Percentiles rank a stretch among this genome's conserved stretches.
Evolutionary conservation across 2,797 vertebrate genomes (phyloP).

Genomic region (Cheracebus regulus): DNA sequence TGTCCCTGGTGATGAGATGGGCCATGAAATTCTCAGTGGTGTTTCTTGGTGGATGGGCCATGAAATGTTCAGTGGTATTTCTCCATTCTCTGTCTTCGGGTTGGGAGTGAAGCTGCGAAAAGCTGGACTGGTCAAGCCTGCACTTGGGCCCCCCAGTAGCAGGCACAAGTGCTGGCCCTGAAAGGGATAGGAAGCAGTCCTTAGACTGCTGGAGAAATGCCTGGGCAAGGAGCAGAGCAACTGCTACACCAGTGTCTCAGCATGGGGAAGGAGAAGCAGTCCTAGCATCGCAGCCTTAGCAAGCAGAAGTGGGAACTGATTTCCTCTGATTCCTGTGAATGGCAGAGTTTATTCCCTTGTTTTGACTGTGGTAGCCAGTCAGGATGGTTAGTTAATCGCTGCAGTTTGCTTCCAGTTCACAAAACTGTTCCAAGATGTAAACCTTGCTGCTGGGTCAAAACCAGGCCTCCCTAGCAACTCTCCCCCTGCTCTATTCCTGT

Average conservation of each 20-base stretch:
- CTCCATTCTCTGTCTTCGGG: neutral
- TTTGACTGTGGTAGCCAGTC: neutral
- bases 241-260: neutral
- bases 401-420: neutral
- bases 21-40: too few species aligned
- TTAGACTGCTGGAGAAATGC: neutral
- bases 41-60: too few species aligned
- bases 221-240: neutral
- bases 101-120: neutral
- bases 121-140: neutral
- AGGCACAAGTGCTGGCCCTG: neutral
- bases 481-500: neutral
- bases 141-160: neutral
- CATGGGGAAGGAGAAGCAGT: neutral
- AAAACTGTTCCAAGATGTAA: neutral
- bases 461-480: neutral
- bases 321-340: neutral
- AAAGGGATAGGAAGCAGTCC: neutral
- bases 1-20: neutral
- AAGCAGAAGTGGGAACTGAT: neutral
- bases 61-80: too few species aligned
- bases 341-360: neutral
- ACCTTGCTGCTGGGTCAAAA: neutral
- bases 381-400: neutral
- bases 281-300: neutral